phyloP scores from a whole-genome alignment of 2,797 vertebrate species.

The Poeciliopsis gracilis region DNA sequence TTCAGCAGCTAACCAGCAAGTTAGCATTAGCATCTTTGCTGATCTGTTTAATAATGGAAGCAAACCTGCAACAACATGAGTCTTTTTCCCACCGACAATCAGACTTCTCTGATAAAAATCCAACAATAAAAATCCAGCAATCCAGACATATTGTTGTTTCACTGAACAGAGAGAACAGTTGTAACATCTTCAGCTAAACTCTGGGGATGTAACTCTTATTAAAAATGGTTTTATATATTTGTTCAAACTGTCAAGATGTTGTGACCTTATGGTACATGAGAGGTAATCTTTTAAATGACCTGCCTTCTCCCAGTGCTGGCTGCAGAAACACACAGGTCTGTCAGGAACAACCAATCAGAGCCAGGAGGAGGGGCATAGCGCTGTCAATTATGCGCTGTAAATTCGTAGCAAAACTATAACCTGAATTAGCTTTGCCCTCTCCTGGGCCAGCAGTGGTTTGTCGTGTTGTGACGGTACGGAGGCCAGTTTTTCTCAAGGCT shows the following conservation, averaged over 20 bases:
- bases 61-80: neutral
- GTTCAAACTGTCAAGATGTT: too few species aligned
- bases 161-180: neutral
- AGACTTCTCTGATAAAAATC: neutral
- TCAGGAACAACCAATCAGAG: too few species aligned
- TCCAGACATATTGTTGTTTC: neutral
- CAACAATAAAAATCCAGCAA: too few species aligned
- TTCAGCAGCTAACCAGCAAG: neutral
- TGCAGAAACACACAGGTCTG: too few species aligned
- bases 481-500: conserved; percentile 71
- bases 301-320: too few species aligned
- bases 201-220: neutral
- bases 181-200: neutral
- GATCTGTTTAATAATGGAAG: neutral
- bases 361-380: too few species aligned
- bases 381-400: neutral
- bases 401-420: neutral
- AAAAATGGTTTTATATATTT: too few species aligned
- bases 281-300: too few species aligned
- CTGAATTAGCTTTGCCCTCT: conserved; percentile 24
- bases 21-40: neutral
- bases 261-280: too few species aligned
- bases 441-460: conserved; percentile 34
- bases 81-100: too few species aligned
- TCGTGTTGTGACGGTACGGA: conserved; percentile 64